Conservation (phyloP, 2,888 invertebrate species). For the Zootermopsis nevadensis region DNA sequence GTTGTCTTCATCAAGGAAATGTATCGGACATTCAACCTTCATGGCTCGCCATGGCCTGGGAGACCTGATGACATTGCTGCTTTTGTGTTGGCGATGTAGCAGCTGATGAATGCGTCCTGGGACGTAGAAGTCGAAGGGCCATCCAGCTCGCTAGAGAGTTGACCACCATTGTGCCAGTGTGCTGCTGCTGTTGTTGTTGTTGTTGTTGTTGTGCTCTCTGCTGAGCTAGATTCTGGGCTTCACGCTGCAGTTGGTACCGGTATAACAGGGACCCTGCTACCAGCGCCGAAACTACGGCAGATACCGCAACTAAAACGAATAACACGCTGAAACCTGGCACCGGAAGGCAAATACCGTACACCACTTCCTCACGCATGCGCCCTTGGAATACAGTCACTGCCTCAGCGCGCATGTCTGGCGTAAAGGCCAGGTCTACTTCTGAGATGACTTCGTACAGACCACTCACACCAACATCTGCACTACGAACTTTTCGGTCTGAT, state of each 20-base stretch:
- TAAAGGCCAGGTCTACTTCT: conserved; percentile 90
- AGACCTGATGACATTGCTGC: conserved; percentile 4
- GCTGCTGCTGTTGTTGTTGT: conserved; percentile 59
- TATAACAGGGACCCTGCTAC: conserved; percentile 87
- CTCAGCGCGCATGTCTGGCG: conserved; percentile 82
- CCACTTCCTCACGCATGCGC: conserved; percentile 87
- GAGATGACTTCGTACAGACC: conserved; percentile 92
- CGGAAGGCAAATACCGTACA: conserved; percentile 92
- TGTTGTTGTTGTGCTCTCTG: conserved; percentile 52
- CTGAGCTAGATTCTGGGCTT: conserved; percentile 62
- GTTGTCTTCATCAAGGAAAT: too few relatives aligned
- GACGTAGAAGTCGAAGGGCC: conserved; percentile 74
- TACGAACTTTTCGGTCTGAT: conserved; percentile 79
- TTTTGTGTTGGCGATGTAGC: conserved; percentile 45
- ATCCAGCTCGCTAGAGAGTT: conserved; percentile 80
- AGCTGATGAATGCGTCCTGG: conserved; percentile 55
- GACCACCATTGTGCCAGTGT: conserved; percentile 63
- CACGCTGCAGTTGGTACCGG: conserved; percentile 80
- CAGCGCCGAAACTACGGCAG: conserved; percentile 87
- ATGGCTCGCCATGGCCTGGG: conserved; percentile 7
- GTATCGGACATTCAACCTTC: conserved; percentile 11
- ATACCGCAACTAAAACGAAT: conserved; percentile 87
- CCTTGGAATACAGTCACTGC: conserved; percentile 90
- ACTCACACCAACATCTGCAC: conserved; percentile 89
- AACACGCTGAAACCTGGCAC: conserved; percentile 89